Conservation (phyloP, 2,888 invertebrate genomes). For the Gymnoscelis rufifasciata region DNA sequence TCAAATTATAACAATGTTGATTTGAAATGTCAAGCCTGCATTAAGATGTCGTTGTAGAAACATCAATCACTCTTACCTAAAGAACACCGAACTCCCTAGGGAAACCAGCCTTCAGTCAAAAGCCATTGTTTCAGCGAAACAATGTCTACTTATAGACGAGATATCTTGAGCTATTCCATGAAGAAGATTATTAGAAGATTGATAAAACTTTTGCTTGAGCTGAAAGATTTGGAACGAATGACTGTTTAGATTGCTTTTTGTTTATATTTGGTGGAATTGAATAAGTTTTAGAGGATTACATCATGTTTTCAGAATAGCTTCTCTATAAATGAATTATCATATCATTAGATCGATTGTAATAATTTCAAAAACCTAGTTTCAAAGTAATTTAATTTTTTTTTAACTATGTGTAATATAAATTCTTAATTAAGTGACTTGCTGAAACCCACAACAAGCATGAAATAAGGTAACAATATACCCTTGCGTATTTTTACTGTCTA, state of each 20-base stretch:
- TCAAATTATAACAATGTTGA: constrained; percentile 22
- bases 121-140: constrained; percentile 38
- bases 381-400: no score
- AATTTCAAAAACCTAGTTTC: no score
- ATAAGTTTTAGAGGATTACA: no score
- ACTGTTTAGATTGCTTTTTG: not conserved
- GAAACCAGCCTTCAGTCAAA: constrained; percentile 44
- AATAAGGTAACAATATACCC: no score
- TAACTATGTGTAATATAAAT: no score
- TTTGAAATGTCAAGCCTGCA: constrained; percentile 48
- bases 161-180: constrained; percentile 6
- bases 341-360: no score
- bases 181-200: constrained; percentile 20
- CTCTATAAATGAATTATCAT: no score
- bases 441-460: no score
- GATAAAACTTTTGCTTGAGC: constrained; percentile 15
- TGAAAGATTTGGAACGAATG: constrained; percentile 3
- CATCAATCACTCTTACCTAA: constrained; percentile 60
- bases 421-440: no score
- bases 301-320: constrained; percentile 37
- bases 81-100: constrained; percentile 52
- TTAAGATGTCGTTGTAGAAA: constrained; percentile 52
- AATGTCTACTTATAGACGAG: constrained; percentile 16
- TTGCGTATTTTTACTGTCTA: no score
- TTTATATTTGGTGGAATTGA: not conserved